phyloP scores from a whole-genome alignment of 2,113 vertebrate genomes.

The Grammomys surdaster region DNA sequence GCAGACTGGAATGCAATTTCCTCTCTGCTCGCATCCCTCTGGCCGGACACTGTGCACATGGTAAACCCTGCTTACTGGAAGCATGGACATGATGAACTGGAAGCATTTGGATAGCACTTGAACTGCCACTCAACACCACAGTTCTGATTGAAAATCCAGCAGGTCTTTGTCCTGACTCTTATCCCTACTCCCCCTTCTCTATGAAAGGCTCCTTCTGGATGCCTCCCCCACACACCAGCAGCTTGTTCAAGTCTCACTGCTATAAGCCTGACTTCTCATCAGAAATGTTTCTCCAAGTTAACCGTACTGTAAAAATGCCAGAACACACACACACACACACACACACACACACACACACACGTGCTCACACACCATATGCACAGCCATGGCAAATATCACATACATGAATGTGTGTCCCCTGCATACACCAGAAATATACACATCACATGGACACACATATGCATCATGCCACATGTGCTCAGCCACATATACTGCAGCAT shows the following conservation, averaged over 20 bases:
- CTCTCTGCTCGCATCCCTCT: slow-evolving; percentile 55
- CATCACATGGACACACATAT: neutral
- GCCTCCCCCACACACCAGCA: too few relatives aligned
- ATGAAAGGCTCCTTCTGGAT: neutral
- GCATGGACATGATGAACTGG: slow-evolving; percentile 59
- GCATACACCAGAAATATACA: neutral
- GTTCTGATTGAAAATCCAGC: slow-evolving; percentile 61
- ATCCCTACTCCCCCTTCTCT: neutral
- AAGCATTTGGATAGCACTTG: slow-evolving; percentile 32
- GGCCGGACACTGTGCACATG: slow-evolving; percentile 63
- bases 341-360: neutral
- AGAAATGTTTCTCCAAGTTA: neutral
- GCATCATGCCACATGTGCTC: too few relatives aligned
- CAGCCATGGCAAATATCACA: neutral
- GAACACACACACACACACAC: neutral
- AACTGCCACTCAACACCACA: slow-evolving; percentile 43
- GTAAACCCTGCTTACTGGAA: slow-evolving; percentile 52
- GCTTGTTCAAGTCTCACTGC: neutral
- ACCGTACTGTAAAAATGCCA: neutral
- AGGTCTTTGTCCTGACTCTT: neutral
- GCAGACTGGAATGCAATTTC: slow-evolving; percentile 52
- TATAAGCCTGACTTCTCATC: neutral
- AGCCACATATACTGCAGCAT: neutral
- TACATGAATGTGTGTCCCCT: neutral
- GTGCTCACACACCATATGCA: neutral